These are phyloP conservation scores for Cettia cetti DNA, from an alignment of 2,113 vertebrate species.

Conservation along the genomic window DNA sequence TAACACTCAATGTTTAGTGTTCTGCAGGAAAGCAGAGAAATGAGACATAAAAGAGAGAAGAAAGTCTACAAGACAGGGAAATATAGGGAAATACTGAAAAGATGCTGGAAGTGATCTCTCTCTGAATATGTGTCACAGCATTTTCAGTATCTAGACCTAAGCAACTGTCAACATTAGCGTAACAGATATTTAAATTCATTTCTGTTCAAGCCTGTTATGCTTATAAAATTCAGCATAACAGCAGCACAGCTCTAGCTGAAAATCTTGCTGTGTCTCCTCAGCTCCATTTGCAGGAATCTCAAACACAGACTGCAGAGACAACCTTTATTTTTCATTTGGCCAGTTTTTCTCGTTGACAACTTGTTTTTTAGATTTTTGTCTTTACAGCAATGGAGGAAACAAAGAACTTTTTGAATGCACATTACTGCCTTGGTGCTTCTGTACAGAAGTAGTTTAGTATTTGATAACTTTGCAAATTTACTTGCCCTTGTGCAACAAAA, in stretches of 20 bases:
- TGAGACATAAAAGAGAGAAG: background rate
- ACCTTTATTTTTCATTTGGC: background rate
- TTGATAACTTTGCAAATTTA: background rate
- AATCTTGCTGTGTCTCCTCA: background rate
- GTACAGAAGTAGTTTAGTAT: background rate
- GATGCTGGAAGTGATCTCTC: background rate
- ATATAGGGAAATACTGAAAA: background rate
- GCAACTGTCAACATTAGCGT: background rate
- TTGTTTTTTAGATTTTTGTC: background rate
- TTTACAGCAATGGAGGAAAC: background rate
- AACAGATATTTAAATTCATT: background rate
- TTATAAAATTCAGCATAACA: background rate
- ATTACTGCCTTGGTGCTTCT: background rate
- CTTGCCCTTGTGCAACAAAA: background rate
- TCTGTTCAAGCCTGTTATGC: background rate
- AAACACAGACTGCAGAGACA: background rate
- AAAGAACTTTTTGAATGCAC: slow-evolving; percentile 1
- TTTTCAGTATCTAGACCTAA: background rate
- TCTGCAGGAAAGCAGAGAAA: background rate
- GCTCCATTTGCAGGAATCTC: background rate
- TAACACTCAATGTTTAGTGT: background rate
- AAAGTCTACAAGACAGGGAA: background rate
- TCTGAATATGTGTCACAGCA: background rate
- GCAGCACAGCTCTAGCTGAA: background rate
- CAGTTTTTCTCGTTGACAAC: background rate